Conservation (phyloP, 2,888 invertebrate species). For the Lissocephala sabroskyi region DNA sequence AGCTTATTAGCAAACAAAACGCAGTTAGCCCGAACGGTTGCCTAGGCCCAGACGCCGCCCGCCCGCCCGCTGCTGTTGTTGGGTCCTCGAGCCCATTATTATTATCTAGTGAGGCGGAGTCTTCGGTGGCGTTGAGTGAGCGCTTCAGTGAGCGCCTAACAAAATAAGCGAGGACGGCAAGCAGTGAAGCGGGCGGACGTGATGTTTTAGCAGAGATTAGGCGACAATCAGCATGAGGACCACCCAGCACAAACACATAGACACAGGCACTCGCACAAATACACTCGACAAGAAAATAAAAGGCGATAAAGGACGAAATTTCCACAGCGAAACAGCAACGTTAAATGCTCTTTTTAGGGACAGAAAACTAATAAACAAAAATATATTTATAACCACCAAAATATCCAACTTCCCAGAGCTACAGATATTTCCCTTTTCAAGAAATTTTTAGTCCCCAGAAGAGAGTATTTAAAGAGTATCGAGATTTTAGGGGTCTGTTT, state of each 20-base stretch:
- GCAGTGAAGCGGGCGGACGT: slow-evolving; percentile 11
- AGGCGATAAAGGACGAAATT: too few relatives aligned
- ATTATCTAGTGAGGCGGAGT: slow-evolving; percentile 41
- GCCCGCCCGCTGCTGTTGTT: too few relatives aligned
- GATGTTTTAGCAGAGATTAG: slow-evolving; percentile 51
- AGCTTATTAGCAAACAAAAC: slow-evolving; percentile 41
- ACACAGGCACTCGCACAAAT: slow-evolving; percentile 1
- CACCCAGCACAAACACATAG: slow-evolving; percentile 16
- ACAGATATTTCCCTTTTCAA: too few relatives aligned
- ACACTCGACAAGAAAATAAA: slow-evolving; percentile 9
- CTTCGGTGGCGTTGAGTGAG: slow-evolving; percentile 15
- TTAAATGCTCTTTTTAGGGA: neutral
- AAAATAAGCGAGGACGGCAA: slow-evolving; percentile 6
- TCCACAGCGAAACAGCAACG: too few relatives aligned
- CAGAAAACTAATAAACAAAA: too few relatives aligned
- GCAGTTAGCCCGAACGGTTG: slow-evolving; percentile 1
- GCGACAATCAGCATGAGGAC: slow-evolving; percentile 38
- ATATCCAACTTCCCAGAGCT: too few relatives aligned
- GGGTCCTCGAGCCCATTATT: too few relatives aligned
- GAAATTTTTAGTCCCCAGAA: too few relatives aligned
- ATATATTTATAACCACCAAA: too few relatives aligned
- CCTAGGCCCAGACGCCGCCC: too few relatives aligned
- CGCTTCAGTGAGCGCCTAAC: slow-evolving; percentile 3
- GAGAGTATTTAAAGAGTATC: too few relatives aligned
- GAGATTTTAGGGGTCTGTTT: too few relatives aligned